Evolutionary conservation across 2,888 invertebrate species (phyloP).

Genomic region (Mystacides longicornis): DNA sequence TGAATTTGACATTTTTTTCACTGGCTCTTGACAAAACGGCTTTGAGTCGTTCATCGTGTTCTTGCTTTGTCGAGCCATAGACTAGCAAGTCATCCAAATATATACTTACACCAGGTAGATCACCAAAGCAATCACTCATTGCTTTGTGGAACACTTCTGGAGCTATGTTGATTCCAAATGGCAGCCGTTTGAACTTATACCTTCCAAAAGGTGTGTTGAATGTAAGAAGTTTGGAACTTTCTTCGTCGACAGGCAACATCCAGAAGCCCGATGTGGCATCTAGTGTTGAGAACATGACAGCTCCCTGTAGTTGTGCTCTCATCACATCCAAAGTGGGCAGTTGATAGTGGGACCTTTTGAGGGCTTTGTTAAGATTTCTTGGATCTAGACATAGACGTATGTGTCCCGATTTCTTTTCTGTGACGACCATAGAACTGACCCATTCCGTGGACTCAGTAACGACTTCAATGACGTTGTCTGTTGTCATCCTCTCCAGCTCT

Average conservation of each 20-base stretch:
- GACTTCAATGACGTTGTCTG: not conserved
- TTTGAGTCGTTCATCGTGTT: not conserved
- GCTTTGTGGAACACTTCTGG: conserved; percentile 4
- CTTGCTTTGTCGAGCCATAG: not conserved
- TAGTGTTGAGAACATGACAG: not conserved
- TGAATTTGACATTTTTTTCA: conserved; percentile 12
- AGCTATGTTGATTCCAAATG: conserved; percentile 4
- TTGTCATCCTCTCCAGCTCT: not conserved
- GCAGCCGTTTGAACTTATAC: not conserved
- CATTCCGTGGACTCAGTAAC: not conserved
- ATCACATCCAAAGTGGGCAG: conserved; percentile 1
- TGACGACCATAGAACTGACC: not conserved
- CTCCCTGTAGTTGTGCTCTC: not conserved
- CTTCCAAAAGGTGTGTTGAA: conserved; percentile 1
- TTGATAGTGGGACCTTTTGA: too few species aligned
- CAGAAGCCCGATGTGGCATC: not conserved
- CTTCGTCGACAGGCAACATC: not conserved
- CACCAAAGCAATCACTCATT: conserved; percentile 1
- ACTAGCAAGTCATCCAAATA: conserved; percentile 6
- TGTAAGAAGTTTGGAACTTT: not conserved
- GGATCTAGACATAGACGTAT: too few species aligned
- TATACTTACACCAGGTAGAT: conserved; percentile 1
- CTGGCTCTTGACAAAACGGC: not conserved
- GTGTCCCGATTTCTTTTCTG: not conserved
- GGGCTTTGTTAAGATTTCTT: too few species aligned